Base-by-base conservation (phyloP, 2,113 vertebrate species). In the Noturus placidus region DNA sequence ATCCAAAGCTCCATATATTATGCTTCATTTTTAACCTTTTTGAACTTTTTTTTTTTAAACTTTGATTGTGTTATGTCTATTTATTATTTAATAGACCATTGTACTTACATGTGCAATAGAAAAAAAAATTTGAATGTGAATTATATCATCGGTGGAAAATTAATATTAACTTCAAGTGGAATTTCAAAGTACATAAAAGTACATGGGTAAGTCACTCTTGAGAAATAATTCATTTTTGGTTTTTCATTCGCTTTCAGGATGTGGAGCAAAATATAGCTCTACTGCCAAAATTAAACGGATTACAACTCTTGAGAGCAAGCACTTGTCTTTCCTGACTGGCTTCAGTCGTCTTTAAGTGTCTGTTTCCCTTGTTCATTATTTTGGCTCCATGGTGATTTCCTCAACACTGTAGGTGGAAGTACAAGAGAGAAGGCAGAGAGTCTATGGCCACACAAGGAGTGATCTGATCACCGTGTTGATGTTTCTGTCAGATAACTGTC, bases 371-470 rank as follows among this genome's bases (percentile, higher is more conserved):
- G 70, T 87, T 13, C 27, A 22, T 84, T 83, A 52, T 84, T 63
- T 78, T 42, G 27, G 72, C 72, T 83, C 87, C 82, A 78, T 88
- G 82, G 87, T 57, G 72, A 88, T 84, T 78, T 69, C 38, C 83
- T 61, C 30, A 83, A 67, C 57, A 67, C 70, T 35, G 42, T 30
- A 54, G 22, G 17, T 67, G 38, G 42, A 54, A 74, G 57, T 88
- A 86, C 56, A 86, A 74, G 61, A 69, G 30, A 63, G 54, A 84
- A 52, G 59, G 65, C 76, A 52, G 61, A 85, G 88, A 83, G 67
- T 82, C 69, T 83, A 33, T 19, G 78, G 89, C 93, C 92, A 92
- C 93, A 93, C 92, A 94, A 84, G 46, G 87, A 92, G 92, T 19
- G 76, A 77, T 57, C 88, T 86, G 86, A 88, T 70, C 87, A 54